Evolutionary conservation across 2,797 vertebrate species (phyloP), one percentile per base, ranked within the genome.

Genomic region (Myotis daubentonii): DNA sequence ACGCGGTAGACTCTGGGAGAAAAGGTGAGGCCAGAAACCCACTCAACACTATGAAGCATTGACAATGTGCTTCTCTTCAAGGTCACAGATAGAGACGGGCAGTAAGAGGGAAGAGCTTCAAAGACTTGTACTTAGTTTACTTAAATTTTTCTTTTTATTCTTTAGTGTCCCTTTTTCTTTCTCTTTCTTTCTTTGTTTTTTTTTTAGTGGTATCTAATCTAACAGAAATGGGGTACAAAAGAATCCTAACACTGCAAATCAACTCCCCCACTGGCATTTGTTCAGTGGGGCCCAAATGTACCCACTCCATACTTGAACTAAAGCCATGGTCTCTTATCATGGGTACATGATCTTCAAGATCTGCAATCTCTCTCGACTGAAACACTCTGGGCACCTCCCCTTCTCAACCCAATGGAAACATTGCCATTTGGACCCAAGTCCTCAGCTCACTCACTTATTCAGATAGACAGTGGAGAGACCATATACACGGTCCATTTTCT

Each of bases 381-480:
- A 96, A 94, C 6, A 96, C 41, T 68, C 25, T 23, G 68, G 62
- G 30, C 6, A 72, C 25, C 70, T 72, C 2, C 38, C 47, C 10
- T 88, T 38, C 30, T 44, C 30, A 93, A 82, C 51, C 30, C 19
- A 79, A 25, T 57, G 20, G 49, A 94, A 95, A 57, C 30, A 49
- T 0, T 74, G 13, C 36, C 44, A 23, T 92, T 78, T 83, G 30
- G n/a, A 81, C 28, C 44, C 22, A 79, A 66, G 79, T 47, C 62
- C 33, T 78, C n/a, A 83, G 66, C 44, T n/a, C 0, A 98, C 99
- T 98, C 70, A 99, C 99, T 99, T 99, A 91, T 99, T 98, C 93
- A 99, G 94, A 98, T 99, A 99, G 98, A 99, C 97, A 1, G 99
- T 98, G 0, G 99, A 99, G 25, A 99, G 98, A 55, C 99, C 98